A percentile compares a stretch with the other conserved stretches of the same genome.
These are phyloP conservation scores for Strongylocentrotus purpuratus DNA, from an alignment of 35 echinoderm and acorn worm species.

Conservation along the genomic window DNA sequence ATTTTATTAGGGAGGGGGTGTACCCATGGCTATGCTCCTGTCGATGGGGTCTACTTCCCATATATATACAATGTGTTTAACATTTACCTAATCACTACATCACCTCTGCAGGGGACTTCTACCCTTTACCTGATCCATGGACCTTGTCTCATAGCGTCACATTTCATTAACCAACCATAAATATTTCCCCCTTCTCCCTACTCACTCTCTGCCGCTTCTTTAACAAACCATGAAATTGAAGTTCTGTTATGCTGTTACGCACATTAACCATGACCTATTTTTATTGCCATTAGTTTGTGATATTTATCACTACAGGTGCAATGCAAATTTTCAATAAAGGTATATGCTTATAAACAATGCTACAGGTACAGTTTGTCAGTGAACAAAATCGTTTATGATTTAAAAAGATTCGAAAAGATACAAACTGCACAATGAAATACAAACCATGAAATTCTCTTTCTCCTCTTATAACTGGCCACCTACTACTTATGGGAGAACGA, in stretches of 20 bases:
- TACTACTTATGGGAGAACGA: not conserved
- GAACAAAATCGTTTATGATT: too few species aligned
- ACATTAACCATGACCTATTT: not conserved
- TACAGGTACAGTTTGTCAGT: not conserved
- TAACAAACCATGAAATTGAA: conserved; percentile 13
- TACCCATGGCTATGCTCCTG: too few species aligned
- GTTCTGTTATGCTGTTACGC: not conserved
- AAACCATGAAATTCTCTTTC: too few species aligned
- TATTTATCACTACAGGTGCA: not conserved
- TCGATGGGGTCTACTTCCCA: too few species aligned
- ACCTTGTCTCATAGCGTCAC: conserved; percentile 9
- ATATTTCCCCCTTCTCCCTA: not conserved
- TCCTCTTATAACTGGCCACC: not conserved
- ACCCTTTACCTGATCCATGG: not conserved
- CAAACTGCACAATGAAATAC: too few species aligned
- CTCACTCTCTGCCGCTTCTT: not conserved
- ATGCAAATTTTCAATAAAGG: not conserved
- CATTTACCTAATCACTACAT: not conserved
- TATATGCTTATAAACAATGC: not conserved
- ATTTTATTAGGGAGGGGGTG: too few species aligned
- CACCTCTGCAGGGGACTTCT: not conserved
- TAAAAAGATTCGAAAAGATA: too few species aligned
- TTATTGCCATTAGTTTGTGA: not conserved
- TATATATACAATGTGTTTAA: not conserved
- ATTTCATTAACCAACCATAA: not conserved